phyloP scores from a whole-genome alignment of 2,888 invertebrate species.

The Aradus depressus region DNA sequence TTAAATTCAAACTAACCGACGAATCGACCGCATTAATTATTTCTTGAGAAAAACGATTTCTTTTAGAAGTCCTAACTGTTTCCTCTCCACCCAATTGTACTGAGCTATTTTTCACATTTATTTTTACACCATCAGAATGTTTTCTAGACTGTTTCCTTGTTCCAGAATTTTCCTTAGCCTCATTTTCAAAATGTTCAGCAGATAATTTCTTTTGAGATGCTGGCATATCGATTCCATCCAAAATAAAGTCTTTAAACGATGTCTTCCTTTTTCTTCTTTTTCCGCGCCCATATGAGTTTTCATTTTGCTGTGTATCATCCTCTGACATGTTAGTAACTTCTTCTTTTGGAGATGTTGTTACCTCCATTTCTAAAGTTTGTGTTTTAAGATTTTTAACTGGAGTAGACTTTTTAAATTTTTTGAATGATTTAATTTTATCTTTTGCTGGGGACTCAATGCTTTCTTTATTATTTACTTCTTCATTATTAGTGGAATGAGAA shows the following conservation, averaged over 20 bases:
- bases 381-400: slow-evolving; percentile 5
- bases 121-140: too few relatives aligned
- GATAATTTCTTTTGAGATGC: slow-evolving; percentile 2
- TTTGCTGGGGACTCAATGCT: too few relatives aligned
- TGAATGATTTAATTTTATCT: slow-evolving; percentile 1
- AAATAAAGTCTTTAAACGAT: slow-evolving; percentile 16
- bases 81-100: too few relatives aligned
- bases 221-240: slow-evolving; percentile 1
- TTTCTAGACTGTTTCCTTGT: too few relatives aligned
- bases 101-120: too few relatives aligned
- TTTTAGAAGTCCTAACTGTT: too few relatives aligned
- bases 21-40: too few relatives aligned
- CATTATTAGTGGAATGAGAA: too few relatives aligned
- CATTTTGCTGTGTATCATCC: slow-evolving; percentile 8
- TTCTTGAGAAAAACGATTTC: too few relatives aligned
- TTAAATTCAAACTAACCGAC: too few relatives aligned
- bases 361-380: background rate
- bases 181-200: background rate
- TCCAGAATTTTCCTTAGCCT: too few relatives aligned
- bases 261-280: slow-evolving; percentile 16
- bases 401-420: slow-evolving; percentile 21
- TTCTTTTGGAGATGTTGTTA: background rate
- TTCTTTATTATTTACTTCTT: too few relatives aligned
- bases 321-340: background rate
- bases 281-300: slow-evolving; percentile 15